Base-by-base conservation (phyloP, 2,888 invertebrate genomes). In the Brachypalpus laphriformis region DNA sequence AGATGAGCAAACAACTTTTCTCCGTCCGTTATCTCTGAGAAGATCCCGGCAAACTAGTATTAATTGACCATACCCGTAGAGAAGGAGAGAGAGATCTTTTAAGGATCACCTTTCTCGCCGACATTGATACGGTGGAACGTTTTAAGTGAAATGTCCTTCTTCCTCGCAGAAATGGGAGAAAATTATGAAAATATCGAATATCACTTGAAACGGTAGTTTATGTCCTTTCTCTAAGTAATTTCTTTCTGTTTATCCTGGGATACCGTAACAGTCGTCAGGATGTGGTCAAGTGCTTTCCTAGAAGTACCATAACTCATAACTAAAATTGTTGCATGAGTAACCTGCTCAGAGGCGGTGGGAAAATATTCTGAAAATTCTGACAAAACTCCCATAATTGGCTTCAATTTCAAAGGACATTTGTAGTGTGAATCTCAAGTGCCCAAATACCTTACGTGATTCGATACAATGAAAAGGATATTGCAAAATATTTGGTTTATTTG, bases 101-200 rank as follows among this genome's bases (percentile, higher is more conserved):
- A 61, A 34, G 82, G 77, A 83, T 83, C 83, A 83, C 34, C 74
- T 83, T 83, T 80, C 83, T 49, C 57, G 74, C 83, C 83, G 83
- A 76, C 82, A 75, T 28, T 2, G 49, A 61, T 51, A 68, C 18
- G 16, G 40, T 3, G 25, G 34, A 49, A 4, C n/a, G 9, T 42
- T 72, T 54, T 56, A 74, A 70, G 78, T 68, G 78, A 75, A 75
- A 80, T 83, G 74, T 72, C 80, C 74, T 25, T 25, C 25, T 54
- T 80, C 4, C 9, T 47, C 47, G 47, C 49, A 57, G 28, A 51
- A 57, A 57, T 59, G 11, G 20, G 11, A 5, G 7, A 28, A 54
- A 54, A 47, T 57, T 71, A 71, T 80, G 77, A 47, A 75, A 83
- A 65, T 83, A 83, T 83, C 83, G 18, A 49, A 83, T 83, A 40